Evolutionary conservation across 2,113 vertebrate genomes (phyloP), one percentile per base, ranked within the genome.

Genomic region (Tor tambroides): DNA sequence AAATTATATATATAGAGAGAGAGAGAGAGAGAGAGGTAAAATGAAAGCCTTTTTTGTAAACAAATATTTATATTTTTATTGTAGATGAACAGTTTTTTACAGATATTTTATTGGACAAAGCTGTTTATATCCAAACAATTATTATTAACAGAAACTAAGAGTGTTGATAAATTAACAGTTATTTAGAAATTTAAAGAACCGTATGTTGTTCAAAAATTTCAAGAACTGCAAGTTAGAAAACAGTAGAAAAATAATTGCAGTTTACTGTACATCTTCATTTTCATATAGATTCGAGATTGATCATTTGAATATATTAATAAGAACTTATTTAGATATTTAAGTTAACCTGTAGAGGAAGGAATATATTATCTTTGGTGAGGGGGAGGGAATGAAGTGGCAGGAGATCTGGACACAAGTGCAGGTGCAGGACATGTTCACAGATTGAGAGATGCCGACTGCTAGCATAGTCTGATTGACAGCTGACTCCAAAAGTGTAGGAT

Each of bases 401-500:
- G 15, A 17, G 49, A 51, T 15, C 63, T 30, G 26, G 28, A 65
- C 26, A 65, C n/a, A 65, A 28, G 54, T 67, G 83, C 83, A 85
- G 56, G 77, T 43, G 83, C 7, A 59, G 83, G 56, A 80, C 69
- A 85, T 46, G 43, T 75, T 88, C 21, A 75, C 59, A 77, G 77
- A 72, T 26, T 35, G 59, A 67, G 54, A 80, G 83, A 65, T 74
- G 65, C 63, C 21, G 65, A 63, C 76, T 75, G 83, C 69, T 65
- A 75, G 65, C 43, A 56, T 59, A 19, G 43, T 79, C 32, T 82
- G 71, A 88, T 75, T 84, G 85, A 85, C 80, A 88, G 85, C 75
- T 74, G 75, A 69, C 38, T 56, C 71, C 17, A 54, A 86, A 88
- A 59, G 87, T 69, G 59, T 41, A 80, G 72, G 80, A 85, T 35